These are phyloP conservation scores for Campylorhamphus procurvoides DNA, from an alignment of 2,113 vertebrate species.

Conservation along the genomic window DNA sequence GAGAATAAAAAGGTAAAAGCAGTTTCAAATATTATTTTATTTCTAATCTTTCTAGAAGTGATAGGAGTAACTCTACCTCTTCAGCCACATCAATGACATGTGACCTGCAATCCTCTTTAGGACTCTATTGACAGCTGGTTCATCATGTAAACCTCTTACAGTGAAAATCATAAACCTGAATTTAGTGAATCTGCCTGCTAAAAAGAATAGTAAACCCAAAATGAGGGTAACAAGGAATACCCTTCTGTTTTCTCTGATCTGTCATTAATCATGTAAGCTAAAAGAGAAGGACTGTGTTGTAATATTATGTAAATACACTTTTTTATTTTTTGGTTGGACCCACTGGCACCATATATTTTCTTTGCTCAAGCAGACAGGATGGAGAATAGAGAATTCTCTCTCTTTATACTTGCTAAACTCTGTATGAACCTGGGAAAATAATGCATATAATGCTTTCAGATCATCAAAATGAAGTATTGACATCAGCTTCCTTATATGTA, in stretches of 20 bases:
- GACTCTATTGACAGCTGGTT: constrained; percentile 42
- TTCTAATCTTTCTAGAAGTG: not conserved
- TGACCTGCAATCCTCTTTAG: constrained; percentile 49
- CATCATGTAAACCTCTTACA: constrained; percentile 52
- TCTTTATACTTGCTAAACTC: not conserved
- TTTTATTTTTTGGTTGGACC: not conserved
- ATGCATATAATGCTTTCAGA: not conserved
- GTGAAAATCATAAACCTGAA: constrained; percentile 21
- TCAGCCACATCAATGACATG: not conserved
- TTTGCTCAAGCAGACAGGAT: not conserved
- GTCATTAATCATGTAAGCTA: not conserved
- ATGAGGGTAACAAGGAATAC: not conserved
- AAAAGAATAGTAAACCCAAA: not conserved
- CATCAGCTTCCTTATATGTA: not conserved
- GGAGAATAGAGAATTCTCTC: not conserved
- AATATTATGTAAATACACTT: not conserved
- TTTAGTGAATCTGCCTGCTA: constrained; percentile 28
- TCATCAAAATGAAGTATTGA: not conserved
- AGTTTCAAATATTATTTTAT: not conserved
- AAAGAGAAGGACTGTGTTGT: not conserved
- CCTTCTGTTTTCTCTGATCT: not conserved
- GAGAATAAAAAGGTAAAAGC: not conserved
- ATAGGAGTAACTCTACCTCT: not conserved
- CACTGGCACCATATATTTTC: not conserved
- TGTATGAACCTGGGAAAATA: not conserved